Evolutionary conservation across 2,888 invertebrate species (phyloP), one percentile per base, ranked within the genome.

Genomic region (Amblyteles armatorius): DNA sequence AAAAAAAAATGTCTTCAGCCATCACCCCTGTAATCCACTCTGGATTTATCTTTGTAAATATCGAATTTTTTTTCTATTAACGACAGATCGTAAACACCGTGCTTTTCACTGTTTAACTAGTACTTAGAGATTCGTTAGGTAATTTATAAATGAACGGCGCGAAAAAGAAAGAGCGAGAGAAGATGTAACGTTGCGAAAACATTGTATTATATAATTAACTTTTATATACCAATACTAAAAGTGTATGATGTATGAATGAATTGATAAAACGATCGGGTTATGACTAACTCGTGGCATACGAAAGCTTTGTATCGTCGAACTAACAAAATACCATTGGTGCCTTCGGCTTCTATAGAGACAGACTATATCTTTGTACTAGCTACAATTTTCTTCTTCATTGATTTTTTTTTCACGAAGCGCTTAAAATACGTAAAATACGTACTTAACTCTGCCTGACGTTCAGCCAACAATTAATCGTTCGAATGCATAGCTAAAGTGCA

Each of bases 31-130:
- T 22, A 50, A 50, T 71, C 52, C 36, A 52, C 11, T 26, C n/a
- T n/a, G 57, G 74, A 71, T 68, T 76, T 85, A 69, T 22, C 72
- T 72, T 57, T 85, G 85, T 85, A 85, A 85, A 85, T 85, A 85
- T 71, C 78, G 55, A 63, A 48, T 40, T 11, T 16, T 48, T 50
- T 13, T 76, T 71, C 44, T 40, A 72, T 77, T 65, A 60, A 48
- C 63, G 33, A 55, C 40, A 67, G n/a, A 78, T 16, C 69, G 74
- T 50, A 60, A 67, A 65, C 40, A 60, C 67, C 48, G 74, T 73
- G 80, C 80, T 81, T 79, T 44, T 52, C 55, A 22, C 50, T 67
- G 40, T 40, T 57, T 67, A 52, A 55, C 19, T 84, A 81, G 77
- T 71, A 81, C 79, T 82, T 79, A 82, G 74, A 85, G 52, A 79